phyloP scores from a whole-genome alignment of 1,140 invertebrate species.

The Temnothorax longispinosus region DNA sequence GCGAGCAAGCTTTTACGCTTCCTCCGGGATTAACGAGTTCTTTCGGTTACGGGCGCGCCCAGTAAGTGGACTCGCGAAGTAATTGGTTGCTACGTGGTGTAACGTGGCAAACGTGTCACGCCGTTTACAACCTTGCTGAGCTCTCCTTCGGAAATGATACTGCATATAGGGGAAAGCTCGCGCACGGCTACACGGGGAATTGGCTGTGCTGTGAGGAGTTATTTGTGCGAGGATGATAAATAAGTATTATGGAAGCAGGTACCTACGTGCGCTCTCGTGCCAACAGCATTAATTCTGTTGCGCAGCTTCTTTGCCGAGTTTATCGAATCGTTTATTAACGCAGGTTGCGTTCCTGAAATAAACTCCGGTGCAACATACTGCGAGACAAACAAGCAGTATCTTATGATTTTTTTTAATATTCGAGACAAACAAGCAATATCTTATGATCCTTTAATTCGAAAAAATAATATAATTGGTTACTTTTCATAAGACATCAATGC shows the following conservation, averaged over 20 bases:
- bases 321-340: slow-evolving; percentile 28
- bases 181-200: not conserved
- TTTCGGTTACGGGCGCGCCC: slow-evolving; percentile 8
- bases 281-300: slow-evolving; percentile 26
- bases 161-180: not conserved
- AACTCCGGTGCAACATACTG: not conserved
- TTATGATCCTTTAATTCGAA: not conserved
- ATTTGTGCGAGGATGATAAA: slow-evolving; percentile 32
- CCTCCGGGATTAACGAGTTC: slow-evolving; percentile 42
- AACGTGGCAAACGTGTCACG: slow-evolving; percentile 27
- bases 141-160: not conserved
- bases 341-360: slow-evolving; percentile 6
- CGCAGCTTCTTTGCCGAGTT: slow-evolving; percentile 8
- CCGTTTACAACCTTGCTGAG: slow-evolving; percentile 30
- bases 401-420: not conserved
- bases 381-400: not conserved
- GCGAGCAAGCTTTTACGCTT: slow-evolving; percentile 51
- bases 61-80: not conserved
- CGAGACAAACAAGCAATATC: too few relatives aligned
- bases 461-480: too few relatives aligned
- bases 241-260: slow-evolving; percentile 35
- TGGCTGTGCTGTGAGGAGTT: not conserved
- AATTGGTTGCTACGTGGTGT: slow-evolving; percentile 23
- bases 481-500: not conserved
- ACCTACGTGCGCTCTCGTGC: not conserved